phyloP scores from a whole-genome alignment of 2,888 invertebrate genomes.

The Sphaerophoria taeniata region DNA sequence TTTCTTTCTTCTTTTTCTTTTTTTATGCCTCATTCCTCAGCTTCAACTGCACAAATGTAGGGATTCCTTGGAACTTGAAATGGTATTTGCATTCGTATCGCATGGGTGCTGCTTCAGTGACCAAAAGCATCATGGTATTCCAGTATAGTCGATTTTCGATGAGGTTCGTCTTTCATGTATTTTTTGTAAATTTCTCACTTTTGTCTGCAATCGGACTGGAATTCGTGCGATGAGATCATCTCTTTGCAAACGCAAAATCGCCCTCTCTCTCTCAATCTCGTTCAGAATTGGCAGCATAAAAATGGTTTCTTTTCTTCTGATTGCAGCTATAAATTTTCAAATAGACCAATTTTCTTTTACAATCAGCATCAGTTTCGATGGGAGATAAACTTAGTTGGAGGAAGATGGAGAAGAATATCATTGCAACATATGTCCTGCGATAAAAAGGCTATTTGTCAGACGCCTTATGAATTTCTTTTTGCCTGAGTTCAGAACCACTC shows the following conservation, averaged over 20 bases:
- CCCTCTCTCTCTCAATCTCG: conserved; percentile 34
- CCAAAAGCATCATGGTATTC: conserved; percentile 50
- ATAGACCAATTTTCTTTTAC: conserved; percentile 64
- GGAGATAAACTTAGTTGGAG: neutral
- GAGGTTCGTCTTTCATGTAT: neutral
- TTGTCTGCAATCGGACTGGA: conserved; percentile 5
- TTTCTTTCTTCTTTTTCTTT: conserved; percentile 6
- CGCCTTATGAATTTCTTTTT: conserved; percentile 37
- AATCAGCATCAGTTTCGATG: conserved; percentile 2
- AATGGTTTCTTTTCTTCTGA: conserved; percentile 70
- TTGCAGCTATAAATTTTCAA: conserved; percentile 73
- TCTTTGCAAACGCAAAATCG: conserved; percentile 18
- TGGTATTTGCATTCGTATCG: conserved; percentile 70
- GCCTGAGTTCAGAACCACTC: too few species aligned
- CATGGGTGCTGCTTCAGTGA: conserved; percentile 51
- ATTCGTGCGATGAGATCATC: conserved; percentile 47
- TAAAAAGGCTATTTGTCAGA: conserved; percentile 71
- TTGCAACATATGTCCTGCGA: conserved; percentile 72
- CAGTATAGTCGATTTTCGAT: conserved; percentile 33
- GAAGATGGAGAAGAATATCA: conserved; percentile 40
- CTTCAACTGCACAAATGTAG: conserved; percentile 21
- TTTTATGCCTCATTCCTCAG: neutral
- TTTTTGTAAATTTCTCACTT: conserved; percentile 1
- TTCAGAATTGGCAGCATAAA: conserved; percentile 72
- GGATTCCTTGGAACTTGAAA: conserved; percentile 27